These are phyloP conservation scores for Myodes glareolus DNA, from an alignment of 2,113 vertebrate species.

Conservation along the genomic window DNA sequence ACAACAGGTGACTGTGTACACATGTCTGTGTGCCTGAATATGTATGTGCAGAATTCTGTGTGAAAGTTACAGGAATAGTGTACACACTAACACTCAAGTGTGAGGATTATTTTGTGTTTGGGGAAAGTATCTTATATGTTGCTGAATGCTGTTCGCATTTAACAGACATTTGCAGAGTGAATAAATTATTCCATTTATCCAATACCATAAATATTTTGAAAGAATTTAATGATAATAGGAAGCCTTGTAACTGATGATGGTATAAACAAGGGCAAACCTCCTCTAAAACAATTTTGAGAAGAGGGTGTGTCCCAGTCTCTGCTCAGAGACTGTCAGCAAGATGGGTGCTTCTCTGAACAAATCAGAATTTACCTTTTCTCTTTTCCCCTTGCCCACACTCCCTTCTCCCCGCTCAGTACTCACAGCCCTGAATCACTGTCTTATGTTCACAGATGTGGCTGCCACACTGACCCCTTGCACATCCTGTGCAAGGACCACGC, in stretches of 20 bases:
- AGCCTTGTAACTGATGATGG: background rate
- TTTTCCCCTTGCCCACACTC: background rate
- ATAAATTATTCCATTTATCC: conserved; percentile 38
- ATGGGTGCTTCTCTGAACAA: background rate
- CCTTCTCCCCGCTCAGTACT: background rate
- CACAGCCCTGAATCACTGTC: no score
- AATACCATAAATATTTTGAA: conserved; percentile 48
- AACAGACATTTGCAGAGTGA: conserved; percentile 14
- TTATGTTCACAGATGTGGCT: background rate
- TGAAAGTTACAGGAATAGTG: background rate
- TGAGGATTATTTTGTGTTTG: background rate
- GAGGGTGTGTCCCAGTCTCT: accelerated
- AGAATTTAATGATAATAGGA: conserved; percentile 27
- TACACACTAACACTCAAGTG: background rate
- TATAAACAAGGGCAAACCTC: background rate
- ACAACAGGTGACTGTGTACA: no score
- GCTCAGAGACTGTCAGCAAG: background rate
- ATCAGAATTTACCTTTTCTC: background rate
- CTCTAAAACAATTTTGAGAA: background rate
- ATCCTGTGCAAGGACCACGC: background rate
- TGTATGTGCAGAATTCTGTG: background rate
- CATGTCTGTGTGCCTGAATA: accelerated
- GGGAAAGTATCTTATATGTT: background rate
- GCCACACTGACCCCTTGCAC: background rate
- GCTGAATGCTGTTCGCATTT: background rate